These are phyloP conservation scores for Chrysomela aeneicollis DNA, from an alignment of 2,888 invertebrate genomes.

Conservation along the genomic window DNA sequence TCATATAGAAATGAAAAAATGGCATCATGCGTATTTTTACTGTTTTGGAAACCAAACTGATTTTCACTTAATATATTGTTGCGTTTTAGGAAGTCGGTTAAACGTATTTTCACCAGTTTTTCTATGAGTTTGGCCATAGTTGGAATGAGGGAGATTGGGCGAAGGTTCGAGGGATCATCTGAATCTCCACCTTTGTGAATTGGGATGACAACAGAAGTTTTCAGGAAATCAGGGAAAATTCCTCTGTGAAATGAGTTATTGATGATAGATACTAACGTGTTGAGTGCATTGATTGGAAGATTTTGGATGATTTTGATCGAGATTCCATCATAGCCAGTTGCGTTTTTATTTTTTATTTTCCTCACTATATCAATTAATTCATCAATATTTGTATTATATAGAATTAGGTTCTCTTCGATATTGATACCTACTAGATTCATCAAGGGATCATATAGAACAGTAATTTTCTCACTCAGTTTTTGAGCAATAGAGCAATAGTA, in stretches of 20 bases:
- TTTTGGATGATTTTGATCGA: conserved; percentile 1
- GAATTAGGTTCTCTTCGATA: conserved; percentile 8
- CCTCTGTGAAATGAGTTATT: not conserved
- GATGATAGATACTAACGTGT: not conserved
- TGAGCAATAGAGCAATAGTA: not conserved
- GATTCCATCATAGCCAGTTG: conserved; percentile 9
- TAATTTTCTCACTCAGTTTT: not conserved
- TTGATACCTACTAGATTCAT: conserved; percentile 5
- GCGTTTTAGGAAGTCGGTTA: not conserved
- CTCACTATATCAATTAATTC: not conserved
- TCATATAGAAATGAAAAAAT: conserved; percentile 2
- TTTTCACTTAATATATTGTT: not conserved
- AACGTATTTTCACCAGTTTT: conserved; percentile 5
- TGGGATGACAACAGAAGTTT: conserved; percentile 6
- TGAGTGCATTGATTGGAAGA: conserved; percentile 10
- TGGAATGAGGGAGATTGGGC: not conserved
- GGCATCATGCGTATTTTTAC: not conserved
- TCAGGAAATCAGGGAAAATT: not conserved
- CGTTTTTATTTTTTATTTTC: not conserved
- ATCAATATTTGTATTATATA: not conserved
- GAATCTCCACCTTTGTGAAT: conserved; percentile 1
- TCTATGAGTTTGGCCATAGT: not conserved
- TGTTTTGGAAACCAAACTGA: conserved; percentile 2
- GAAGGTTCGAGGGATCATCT: not conserved
- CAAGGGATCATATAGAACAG: not conserved